Percentiles rank a stretch among this genome's conserved stretches.
Conservation (phyloP, 2,888 invertebrate genomes). For the Phalangium opilio region DNA sequence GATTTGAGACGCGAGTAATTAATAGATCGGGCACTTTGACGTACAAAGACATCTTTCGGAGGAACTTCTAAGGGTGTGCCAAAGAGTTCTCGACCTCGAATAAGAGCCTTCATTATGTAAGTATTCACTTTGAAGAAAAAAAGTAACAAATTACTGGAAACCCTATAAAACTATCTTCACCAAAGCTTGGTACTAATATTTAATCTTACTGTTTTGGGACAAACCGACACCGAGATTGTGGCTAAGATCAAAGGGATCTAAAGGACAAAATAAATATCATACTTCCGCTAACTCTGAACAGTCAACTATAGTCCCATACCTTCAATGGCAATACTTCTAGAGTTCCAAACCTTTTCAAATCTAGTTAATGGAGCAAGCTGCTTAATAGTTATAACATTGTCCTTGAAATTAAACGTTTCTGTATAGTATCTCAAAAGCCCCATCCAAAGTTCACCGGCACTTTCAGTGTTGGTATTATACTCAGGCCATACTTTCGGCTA, state of each 20-base stretch:
- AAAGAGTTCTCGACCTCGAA: constrained; percentile 30
- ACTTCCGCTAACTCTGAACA: too few relatives aligned
- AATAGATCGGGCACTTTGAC: background rate
- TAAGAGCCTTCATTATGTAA: constrained; percentile 33
- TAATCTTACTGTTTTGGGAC: constrained; percentile 37
- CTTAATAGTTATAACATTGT: constrained; percentile 36
- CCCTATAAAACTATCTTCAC: too few relatives aligned
- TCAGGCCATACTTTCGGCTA: constrained; percentile 33
- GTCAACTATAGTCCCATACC: too few relatives aligned
- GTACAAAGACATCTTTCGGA: background rate
- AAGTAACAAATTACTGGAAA: too few relatives aligned
- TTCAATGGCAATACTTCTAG: constrained; percentile 40
- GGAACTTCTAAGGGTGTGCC: constrained; percentile 24
- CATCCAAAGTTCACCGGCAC: constrained; percentile 38
- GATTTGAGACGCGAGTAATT: background rate
- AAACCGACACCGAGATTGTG: constrained; percentile 43
- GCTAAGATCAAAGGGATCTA: constrained; percentile 42
- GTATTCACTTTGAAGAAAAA: constrained; percentile 38
- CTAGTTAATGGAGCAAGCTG: constrained; percentile 34
- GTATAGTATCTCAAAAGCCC: constrained; percentile 41
- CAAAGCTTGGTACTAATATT: background rate
- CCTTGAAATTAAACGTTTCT: constrained; percentile 36
- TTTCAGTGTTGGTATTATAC: constrained; percentile 33
- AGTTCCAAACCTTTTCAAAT: constrained; percentile 41
- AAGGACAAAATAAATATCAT: constrained; percentile 20